Evolutionary conservation across 2,113 vertebrate species (phyloP), one percentile per base, ranked within the genome.

Genomic region (Pungitius pungitius): DNA sequence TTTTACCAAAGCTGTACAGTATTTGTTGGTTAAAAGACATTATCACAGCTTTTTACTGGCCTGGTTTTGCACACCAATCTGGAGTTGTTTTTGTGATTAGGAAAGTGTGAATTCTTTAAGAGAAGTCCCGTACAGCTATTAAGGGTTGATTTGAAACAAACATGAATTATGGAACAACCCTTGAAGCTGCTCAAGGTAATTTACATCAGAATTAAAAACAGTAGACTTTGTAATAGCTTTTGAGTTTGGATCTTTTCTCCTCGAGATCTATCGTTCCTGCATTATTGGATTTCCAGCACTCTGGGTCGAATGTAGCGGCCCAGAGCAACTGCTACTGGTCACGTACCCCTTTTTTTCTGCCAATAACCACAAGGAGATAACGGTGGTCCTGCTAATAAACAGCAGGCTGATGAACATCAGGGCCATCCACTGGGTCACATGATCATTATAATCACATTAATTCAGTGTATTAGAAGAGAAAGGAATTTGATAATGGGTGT

Each of bases 201-300:
- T 88, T 84, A 77, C 86, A 81, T 80, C 66, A 68, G 49, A 71
- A 70, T 54, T 81, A 71, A 62, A 85, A 88, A 88, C 78, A 87
- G 87, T 72, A 75, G 66, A 80, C 51, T 77, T 66, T 82, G 78
- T 80, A 85, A 88, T 83, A 78, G 84, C 78, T 85, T 85, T 85
- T 22, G 3, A 85, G 69, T 83, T 68, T 64, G 80, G 66, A 88
- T 85, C 78, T 81, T 80, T 77, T 73, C 56, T 83, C 22, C 63
- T 82, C 45, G 52, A 61, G 55, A 83, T 84, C 69, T 68, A 55
- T 85, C 78, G 78, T 80, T 43, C 14, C 17, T 6, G 54, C 71
- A 77, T 59, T 83, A 80, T 84, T 89, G 77, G 65, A 82, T 86
- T 86, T 77, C 47, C 51, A 26, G 51, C 51, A 57, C 47, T 82